Evolutionary conservation across 2,888 invertebrate genomes (phyloP).

Genomic region (Apodemia hepburni): DNA sequence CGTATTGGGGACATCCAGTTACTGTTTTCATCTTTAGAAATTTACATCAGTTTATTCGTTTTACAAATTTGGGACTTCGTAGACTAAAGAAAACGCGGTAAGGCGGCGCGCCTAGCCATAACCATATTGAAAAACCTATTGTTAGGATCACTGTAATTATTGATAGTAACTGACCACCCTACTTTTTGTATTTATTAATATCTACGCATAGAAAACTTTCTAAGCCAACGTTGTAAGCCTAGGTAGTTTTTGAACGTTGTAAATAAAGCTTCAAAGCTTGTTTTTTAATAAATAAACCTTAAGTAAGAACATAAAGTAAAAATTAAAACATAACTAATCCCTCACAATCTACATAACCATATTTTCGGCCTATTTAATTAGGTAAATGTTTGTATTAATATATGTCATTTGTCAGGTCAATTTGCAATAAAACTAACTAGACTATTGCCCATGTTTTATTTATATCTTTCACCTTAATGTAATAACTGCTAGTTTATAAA

Average conservation of each 20-base stretch:
- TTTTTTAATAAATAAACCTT: too few relatives aligned
- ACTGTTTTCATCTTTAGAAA: too few relatives aligned
- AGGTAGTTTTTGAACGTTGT: background rate
- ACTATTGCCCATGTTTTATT: constrained; percentile 41
- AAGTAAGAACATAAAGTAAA: too few relatives aligned
- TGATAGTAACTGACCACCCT: background rate
- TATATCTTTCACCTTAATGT: constrained; percentile 32
- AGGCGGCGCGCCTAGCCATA: too few relatives aligned
- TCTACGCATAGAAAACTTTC: background rate
- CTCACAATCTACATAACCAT: background rate
- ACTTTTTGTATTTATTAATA: background rate
- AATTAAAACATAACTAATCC: background rate
- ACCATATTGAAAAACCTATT: too few relatives aligned
- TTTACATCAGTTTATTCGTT: too few relatives aligned
- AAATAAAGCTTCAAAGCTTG: background rate
- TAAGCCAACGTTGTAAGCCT: background rate
- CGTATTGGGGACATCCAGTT: too few relatives aligned
- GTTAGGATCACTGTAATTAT: too few relatives aligned
- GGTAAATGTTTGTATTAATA: constrained; percentile 18
- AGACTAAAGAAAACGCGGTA: too few relatives aligned
- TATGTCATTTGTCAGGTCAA: constrained; percentile 35
- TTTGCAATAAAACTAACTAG: constrained; percentile 58
- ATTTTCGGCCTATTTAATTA: constrained; percentile 1
- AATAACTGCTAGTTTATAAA: too few relatives aligned
- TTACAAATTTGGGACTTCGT: too few relatives aligned